Percentiles rank a stretch among this genome's conserved stretches.
phyloP scores from a whole-genome alignment of 1,140 invertebrate genomes.

The Lasaia peninsularis region DNA sequence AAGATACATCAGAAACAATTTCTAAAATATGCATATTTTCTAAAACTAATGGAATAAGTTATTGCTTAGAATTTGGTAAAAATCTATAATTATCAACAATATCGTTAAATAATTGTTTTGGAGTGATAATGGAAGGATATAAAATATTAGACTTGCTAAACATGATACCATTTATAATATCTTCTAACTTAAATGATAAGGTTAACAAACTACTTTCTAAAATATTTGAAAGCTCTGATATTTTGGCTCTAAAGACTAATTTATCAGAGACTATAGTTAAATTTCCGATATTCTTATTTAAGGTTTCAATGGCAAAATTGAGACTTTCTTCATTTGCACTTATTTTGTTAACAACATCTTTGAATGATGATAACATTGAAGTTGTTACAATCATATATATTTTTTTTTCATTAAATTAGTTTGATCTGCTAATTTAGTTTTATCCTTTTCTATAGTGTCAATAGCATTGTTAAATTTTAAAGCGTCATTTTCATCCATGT shows the following conservation, averaged over 20 bases:
- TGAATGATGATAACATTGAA: too few relatives aligned
- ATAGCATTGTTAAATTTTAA: slow-evolving; percentile 21
- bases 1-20: too few relatives aligned
- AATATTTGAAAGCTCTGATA: slow-evolving; percentile 20
- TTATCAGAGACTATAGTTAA: slow-evolving; percentile 14
- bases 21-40: too few relatives aligned
- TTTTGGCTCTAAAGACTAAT: slow-evolving; percentile 9
- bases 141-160: too few relatives aligned
- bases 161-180: too few relatives aligned
- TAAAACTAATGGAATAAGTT: too few relatives aligned
- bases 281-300: slow-evolving; percentile 16
- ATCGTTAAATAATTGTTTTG: slow-evolving; percentile 20
- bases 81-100: slow-evolving; percentile 22
- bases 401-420: too few relatives aligned
- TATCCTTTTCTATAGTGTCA: slow-evolving; percentile 12
- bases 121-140: slow-evolving; percentile 22
- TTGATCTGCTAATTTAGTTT: slow-evolving; percentile 17
- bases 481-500: slow-evolving; percentile 24
- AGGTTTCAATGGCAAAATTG: slow-evolving; percentile 19
- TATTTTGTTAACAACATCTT: too few relatives aligned
- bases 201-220: too few relatives aligned
- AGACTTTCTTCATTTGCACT: too few relatives aligned
- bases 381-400: too few relatives aligned
- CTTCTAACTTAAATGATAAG: too few relatives aligned
- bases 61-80: slow-evolving; percentile 18